Base-by-base conservation (phyloP, 2,113 vertebrate species). In the Maccullochella peelii region DNA sequence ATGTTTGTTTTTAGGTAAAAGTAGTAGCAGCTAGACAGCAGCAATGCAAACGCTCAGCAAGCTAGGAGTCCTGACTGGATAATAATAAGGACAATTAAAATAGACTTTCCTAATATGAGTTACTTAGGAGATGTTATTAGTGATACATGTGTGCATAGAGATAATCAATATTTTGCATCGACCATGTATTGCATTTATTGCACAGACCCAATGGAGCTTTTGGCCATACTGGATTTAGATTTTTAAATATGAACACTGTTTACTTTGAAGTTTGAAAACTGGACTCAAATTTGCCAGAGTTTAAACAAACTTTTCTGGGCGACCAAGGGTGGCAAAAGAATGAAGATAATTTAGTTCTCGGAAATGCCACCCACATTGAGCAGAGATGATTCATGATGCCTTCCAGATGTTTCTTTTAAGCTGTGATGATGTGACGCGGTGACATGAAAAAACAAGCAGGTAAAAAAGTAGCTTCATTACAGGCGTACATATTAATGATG, bases 301-400 rank as follows among this genome's bases (percentile, higher is more conserved):
- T 81, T 1, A 25, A 82, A 74, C 71, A 72, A 82, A 84, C 72
- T 16, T 72, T 75, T 78, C 84, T 12, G 27, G 54, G 72, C 30
- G 70, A 68, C 49, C 49, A 38, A 55, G 72, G 76, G 82, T 84
- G 87, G 82, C 75, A 77, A 73, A 80, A 69, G 87, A 70, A 81
- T 74, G 86, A 61, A 75, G 84, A 75, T 84, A 84, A 93, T 90
- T 93, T 63, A 73, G 77, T 59, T 81, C 70, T 86, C 2, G n/a
- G 86, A 88, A 88, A 90, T 88, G 88, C 90, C 92, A 93, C 91
- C 92, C 91, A 92, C 90, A 69, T 72, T 8, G 89, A 88, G 88
- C 57, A 55, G 88, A 23, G 50, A 44, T 85, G 82, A 89, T 81
- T 91, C 86, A 75, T 86, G 78, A 94, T 90, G 86, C 72, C 86